These are phyloP conservation scores for Craniophora ligustri DNA, from an alignment of 2,888 invertebrate genomes.

Conservation along the genomic window DNA sequence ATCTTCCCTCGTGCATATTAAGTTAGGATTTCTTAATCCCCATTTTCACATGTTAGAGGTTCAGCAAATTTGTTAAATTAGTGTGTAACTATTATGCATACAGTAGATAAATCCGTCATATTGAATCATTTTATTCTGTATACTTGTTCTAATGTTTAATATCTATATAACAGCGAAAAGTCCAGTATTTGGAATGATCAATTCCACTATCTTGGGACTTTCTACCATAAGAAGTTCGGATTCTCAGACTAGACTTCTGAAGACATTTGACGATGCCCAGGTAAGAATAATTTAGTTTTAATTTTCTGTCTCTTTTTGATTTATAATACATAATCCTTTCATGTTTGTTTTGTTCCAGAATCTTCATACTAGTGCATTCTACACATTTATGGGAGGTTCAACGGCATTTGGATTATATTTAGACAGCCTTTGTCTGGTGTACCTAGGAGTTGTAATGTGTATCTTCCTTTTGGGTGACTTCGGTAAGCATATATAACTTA, in stretches of 20 bases:
- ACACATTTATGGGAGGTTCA: constrained; percentile 89
- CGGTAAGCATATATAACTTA: constrained; percentile 76
- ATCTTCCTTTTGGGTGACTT: constrained; percentile 89
- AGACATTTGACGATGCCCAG: constrained; percentile 89
- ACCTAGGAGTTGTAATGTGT: constrained; percentile 90
- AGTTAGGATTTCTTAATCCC: too few relatives aligned
- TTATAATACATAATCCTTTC: too few relatives aligned
- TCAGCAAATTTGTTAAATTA: too few relatives aligned
- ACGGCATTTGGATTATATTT: constrained; percentile 93
- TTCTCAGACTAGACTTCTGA: constrained; percentile 89
- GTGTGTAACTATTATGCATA: too few relatives aligned
- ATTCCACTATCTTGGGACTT: constrained; percentile 92
- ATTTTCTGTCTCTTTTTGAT: neutral
- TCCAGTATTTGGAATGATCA: constrained; percentile 94
- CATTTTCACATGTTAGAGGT: too few relatives aligned
- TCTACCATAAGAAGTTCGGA: constrained; percentile 92
- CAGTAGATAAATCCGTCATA: too few relatives aligned
- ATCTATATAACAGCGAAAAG: constrained; percentile 89
- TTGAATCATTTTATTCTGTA: too few relatives aligned
- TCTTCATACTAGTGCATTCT: constrained; percentile 91
- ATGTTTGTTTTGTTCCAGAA: constrained; percentile 79
- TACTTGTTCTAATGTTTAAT: constrained; percentile 1
- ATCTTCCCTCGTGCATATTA: too few relatives aligned
- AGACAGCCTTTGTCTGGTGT: constrained; percentile 91
- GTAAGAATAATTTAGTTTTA: constrained; percentile 59